phyloP scores from a whole-genome alignment of 2,113 vertebrate species.

The Lasiurus cinereus region DNA sequence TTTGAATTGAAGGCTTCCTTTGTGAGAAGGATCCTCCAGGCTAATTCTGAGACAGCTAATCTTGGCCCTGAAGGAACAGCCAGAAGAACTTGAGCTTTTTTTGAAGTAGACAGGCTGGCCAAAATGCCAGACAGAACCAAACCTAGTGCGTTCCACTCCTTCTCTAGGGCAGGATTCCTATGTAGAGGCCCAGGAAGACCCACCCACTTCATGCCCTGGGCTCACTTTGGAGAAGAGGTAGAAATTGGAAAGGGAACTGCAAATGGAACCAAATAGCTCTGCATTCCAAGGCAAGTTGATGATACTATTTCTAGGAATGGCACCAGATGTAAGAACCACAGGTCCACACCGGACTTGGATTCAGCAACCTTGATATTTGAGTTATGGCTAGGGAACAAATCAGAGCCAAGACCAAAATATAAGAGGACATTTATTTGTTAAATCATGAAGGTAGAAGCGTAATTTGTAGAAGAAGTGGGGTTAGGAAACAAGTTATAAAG shows the following conservation, averaged over 20 bases:
- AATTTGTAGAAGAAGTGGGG: no score
- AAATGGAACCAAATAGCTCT: slow-evolving; percentile 51
- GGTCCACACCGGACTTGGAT: no score
- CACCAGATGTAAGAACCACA: no score
- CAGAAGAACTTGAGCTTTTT: not conserved
- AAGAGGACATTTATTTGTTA: no score
- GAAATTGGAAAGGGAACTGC: slow-evolving; percentile 24
- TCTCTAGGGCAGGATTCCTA: not conserved
- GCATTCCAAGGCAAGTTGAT: slow-evolving; percentile 73
- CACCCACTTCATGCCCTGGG: slow-evolving; percentile 3
- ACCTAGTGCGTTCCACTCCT: not conserved
- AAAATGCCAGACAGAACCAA: not conserved
- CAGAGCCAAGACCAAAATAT: no score
- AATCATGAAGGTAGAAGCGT: no score
- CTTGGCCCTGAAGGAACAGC: slow-evolving; percentile 61
- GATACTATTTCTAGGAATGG: slow-evolving; percentile 5
- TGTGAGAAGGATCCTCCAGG: slow-evolving; percentile 51
- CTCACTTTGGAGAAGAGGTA: not conserved
- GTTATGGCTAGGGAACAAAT: no score
- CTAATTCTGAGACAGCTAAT: slow-evolving; percentile 71
- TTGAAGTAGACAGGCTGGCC: not conserved
- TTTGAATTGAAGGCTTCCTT: slow-evolving; percentile 61
- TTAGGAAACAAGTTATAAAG: no score
- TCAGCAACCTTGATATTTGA: no score
- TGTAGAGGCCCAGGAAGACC: not conserved